phyloP scores from a whole-genome alignment of 2,888 invertebrate genomes.

The Muschampia plurimacula region DNA sequence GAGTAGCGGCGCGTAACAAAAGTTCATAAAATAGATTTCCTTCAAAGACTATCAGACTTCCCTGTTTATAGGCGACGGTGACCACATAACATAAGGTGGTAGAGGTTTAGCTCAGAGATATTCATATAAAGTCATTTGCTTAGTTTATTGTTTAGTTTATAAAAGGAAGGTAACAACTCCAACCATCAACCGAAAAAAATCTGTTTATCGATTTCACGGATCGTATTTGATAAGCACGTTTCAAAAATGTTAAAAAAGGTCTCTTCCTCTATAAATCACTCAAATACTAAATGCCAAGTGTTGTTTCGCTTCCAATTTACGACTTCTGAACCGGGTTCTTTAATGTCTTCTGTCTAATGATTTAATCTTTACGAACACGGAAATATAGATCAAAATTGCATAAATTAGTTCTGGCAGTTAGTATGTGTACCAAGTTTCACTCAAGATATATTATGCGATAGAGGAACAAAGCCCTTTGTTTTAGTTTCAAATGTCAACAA shows the following conservation, averaged over 20 bases:
- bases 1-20: no score
- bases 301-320: conserved; percentile 22
- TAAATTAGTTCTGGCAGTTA: not conserved
- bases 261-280: conserved; percentile 21
- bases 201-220: not conserved
- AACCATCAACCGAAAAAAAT: no score
- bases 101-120: no score
- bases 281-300: conserved; percentile 16
- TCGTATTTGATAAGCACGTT: conserved; percentile 2
- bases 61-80: no score
- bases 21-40: no score
- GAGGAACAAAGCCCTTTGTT: conserved; percentile 36
- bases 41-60: no score
- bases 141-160: no score
- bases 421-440: conserved; percentile 2
- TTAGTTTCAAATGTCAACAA: conserved; percentile 22
- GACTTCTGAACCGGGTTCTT: conserved; percentile 4
- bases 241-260: not conserved
- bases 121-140: no score
- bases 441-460: conserved; percentile 2
- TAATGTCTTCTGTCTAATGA: not conserved
- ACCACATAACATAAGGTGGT: no score
- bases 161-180: no score
- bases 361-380: not conserved
- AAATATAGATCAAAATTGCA: conserved; percentile 11